Conservation (phyloP, 2,888 invertebrate species). For the Perithous albicinctus region DNA sequence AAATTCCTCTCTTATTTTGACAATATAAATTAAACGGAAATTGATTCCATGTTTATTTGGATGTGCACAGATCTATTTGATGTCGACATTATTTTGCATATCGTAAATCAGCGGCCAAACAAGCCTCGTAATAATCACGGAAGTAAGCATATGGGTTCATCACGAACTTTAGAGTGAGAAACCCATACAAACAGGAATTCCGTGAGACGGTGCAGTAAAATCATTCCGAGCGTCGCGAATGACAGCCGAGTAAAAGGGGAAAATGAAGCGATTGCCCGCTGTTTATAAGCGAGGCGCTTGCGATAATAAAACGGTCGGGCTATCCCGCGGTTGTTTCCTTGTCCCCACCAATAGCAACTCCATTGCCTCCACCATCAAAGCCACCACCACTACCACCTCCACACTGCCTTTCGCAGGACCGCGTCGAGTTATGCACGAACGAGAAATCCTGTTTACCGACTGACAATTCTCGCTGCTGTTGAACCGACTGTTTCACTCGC, state of each 20-base stretch:
- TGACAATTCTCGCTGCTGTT: constrained; percentile 34
- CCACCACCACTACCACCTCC: constrained; percentile 27
- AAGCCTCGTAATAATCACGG: constrained; percentile 62
- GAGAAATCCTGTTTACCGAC: constrained; percentile 76
- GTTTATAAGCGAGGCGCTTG: constrained; percentile 74
- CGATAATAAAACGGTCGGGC: constrained; percentile 74
- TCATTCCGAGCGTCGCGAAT: constrained; percentile 72
- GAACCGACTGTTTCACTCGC: constrained; percentile 43
- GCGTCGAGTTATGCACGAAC: constrained; percentile 56
- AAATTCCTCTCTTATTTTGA: too few species aligned
- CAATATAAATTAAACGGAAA: constrained; percentile 24
- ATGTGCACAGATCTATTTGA: constrained; percentile 45
- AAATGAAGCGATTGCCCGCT: constrained; percentile 79
- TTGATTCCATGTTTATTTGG: constrained; percentile 42
- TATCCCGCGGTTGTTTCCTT: constrained; percentile 41
- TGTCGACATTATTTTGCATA: constrained; percentile 50
- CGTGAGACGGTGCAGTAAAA: constrained; percentile 70
- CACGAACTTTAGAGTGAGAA: constrained; percentile 4
- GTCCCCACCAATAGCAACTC: constrained; percentile 50
- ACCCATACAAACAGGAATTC: constrained; percentile 50
- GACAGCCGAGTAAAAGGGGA: constrained; percentile 74
- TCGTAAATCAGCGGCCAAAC: constrained; percentile 53
- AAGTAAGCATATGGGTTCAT: constrained; percentile 42
- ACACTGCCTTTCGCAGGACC: constrained; percentile 37
- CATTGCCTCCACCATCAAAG: constrained; percentile 31